phyloP scores from a whole-genome alignment of 2,888 invertebrate genomes.

The Lasioglossum zephyrum region DNA sequence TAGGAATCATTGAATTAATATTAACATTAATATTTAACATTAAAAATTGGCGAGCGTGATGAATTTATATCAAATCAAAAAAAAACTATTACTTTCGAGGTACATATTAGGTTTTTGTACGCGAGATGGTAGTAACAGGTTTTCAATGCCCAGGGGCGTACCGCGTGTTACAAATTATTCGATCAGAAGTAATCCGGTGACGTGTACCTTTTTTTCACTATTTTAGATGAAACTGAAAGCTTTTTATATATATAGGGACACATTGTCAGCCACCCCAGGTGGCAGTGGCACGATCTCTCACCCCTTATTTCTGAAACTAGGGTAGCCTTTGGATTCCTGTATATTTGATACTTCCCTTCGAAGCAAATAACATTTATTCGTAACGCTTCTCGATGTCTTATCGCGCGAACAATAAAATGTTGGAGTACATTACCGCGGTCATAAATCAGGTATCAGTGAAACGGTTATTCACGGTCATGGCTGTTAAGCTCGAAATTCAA shows the following conservation, averaged over 20 bases:
- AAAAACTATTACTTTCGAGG: too few species aligned
- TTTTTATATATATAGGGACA: not conserved
- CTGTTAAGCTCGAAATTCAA: not conserved
- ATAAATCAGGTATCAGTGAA: not conserved
- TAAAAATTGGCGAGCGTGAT: not conserved
- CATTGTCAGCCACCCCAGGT: slow-evolving; percentile 15
- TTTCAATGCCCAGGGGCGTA: not conserved
- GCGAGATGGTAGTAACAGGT: not conserved
- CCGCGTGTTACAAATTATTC: not conserved
- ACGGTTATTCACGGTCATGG: not conserved
- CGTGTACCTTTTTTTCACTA: not conserved
- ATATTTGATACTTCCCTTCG: not conserved
- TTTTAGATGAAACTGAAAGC: not conserved
- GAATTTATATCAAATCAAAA: too few species aligned
- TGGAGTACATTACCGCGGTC: not conserved
- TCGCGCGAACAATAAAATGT: not conserved
- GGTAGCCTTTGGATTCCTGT: not conserved
- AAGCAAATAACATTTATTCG: not conserved
- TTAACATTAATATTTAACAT: too few species aligned
- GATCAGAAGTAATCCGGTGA: not conserved
- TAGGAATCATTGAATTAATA: too few species aligned
- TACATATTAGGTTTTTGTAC: not conserved
- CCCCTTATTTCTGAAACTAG: slow-evolving; percentile 1
- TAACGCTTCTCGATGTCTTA: slow-evolving; percentile 4
- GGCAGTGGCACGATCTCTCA: not conserved